Evolutionary conservation across 2,888 invertebrate species (phyloP).

Genomic region (Drosophila colorata): DNA sequence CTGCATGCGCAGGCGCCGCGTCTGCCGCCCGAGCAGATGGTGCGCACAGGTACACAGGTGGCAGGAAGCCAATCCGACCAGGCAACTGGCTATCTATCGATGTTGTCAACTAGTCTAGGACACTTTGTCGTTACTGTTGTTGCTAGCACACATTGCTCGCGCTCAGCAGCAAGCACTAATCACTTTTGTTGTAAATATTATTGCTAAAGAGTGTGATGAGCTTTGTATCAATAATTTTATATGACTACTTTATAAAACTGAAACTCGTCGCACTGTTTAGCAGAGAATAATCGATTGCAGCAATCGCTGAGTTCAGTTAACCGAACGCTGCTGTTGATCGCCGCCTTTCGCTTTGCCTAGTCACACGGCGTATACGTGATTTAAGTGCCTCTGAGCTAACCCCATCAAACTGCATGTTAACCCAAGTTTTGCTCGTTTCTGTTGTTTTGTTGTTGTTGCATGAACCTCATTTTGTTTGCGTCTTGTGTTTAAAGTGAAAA

Average conservation of each 20-base stretch:
- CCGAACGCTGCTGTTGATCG: conserved; percentile 12
- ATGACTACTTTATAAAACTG: no score
- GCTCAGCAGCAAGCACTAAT: conserved; percentile 16
- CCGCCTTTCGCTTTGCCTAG: conserved; percentile 30
- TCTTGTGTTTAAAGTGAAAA: conserved; percentile 56
- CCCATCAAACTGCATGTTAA: conserved; percentile 50
- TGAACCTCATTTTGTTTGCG: conserved; percentile 22
- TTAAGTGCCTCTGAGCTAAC: conserved; percentile 36
- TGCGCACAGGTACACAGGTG: conserved; percentile 68
- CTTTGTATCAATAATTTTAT: background rate
- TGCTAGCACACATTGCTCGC: conserved; percentile 20
- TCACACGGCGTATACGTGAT: conserved; percentile 44
- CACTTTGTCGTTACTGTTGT: conserved; percentile 51
- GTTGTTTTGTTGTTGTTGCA: conserved; percentile 6
- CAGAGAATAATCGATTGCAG: background rate
- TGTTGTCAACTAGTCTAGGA: conserved; percentile 76
- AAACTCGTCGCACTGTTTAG: background rate
- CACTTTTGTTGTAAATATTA: background rate
- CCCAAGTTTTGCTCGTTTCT: conserved; percentile 48
- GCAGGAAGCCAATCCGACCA: conserved; percentile 1
- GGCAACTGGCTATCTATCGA: conserved; percentile 40
- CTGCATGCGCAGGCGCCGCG: conserved; percentile 82
- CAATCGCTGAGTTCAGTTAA: background rate
- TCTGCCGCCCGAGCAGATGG: conserved; percentile 71
- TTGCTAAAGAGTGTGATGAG: conserved; percentile 1